Evolutionary conservation across 1,140 invertebrate species (phyloP).

Genomic region (Hycleus phaleratus): DNA sequence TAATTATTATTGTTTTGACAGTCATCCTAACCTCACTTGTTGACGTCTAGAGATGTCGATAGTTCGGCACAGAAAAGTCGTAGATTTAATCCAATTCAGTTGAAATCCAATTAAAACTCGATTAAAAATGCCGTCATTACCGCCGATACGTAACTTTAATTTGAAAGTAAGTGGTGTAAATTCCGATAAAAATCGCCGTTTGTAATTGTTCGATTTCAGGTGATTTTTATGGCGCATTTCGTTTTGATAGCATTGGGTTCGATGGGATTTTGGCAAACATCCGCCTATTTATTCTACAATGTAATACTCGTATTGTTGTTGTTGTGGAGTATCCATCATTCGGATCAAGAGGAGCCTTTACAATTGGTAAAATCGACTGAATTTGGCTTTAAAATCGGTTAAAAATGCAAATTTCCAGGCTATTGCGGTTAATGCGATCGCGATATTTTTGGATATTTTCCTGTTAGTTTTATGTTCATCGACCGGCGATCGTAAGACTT

Average conservation of each 20-base stretch:
- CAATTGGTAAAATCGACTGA: conserved; percentile 13
- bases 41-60: no score
- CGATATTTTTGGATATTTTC: conserved; percentile 15
- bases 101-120: not conserved
- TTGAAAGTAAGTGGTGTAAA: not conserved
- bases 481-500: not conserved
- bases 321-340: conserved; percentile 11
- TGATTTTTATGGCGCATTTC: conserved; percentile 17
- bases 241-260: conserved; percentile 12
- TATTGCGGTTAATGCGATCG: conserved; percentile 12
- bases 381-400: not conserved
- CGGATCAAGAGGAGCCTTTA: conserved; percentile 12
- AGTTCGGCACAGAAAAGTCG: no score
- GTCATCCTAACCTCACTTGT: no score
- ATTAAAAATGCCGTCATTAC: conserved; percentile 8
- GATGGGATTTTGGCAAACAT: conserved; percentile 15
- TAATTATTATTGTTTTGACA: no score
- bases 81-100: not conserved
- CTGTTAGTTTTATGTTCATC: conserved; percentile 11
- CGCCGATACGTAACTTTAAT: conserved; percentile 2
- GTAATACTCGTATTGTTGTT: conserved; percentile 10
- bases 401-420: conserved; percentile 11
- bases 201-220: conserved; percentile 3
- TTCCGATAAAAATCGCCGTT: not conserved
- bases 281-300: conserved; percentile 18